Evolutionary conservation across 2,888 invertebrate genomes (phyloP).

Genomic region (Aleiodes leptofemur): DNA sequence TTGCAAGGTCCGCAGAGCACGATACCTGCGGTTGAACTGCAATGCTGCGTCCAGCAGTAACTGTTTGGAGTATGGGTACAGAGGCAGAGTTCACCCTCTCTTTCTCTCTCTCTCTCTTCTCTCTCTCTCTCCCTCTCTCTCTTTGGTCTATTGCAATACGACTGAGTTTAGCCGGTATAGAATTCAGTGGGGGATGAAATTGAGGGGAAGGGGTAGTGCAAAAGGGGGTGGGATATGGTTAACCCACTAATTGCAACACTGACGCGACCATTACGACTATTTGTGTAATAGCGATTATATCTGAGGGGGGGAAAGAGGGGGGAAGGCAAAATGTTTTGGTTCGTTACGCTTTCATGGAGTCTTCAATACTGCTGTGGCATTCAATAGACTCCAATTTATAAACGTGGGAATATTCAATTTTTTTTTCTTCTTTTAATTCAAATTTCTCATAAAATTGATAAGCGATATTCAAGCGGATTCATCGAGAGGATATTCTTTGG

Average conservation of each 20-base stretch:
- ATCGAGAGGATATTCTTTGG: too few species aligned
- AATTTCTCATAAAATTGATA: too few species aligned
- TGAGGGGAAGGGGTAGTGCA: conserved; percentile 39
- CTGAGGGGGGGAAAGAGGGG: conserved; percentile 43
- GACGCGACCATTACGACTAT: conserved; percentile 67
- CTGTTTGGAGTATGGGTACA: conserved; percentile 21
- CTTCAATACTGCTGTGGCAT: conserved; percentile 16
- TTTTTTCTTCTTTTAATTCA: background rate
- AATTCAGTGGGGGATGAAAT: conserved; percentile 35
- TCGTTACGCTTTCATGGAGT: conserved; percentile 26
- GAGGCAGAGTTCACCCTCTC: conserved; percentile 28
- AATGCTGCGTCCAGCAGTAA: conserved; percentile 62
- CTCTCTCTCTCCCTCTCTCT: conserved; percentile 46
- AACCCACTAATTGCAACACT: conserved; percentile 73
- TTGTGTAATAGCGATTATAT: conserved; percentile 69
- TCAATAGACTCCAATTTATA: conserved; percentile 32
- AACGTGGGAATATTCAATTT: conserved; percentile 10
- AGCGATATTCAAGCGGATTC: too few species aligned
- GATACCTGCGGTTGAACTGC: conserved; percentile 68
- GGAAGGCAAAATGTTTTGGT: background rate
- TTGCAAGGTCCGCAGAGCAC: conserved; percentile 71
- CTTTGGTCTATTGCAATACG: conserved; percentile 38
- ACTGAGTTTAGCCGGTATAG: conserved; percentile 26
- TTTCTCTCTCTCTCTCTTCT: conserved; percentile 36
- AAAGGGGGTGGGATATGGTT: conserved; percentile 59